Evolutionary conservation across 2,113 vertebrate genomes (phyloP), one percentile per base, ranked within the genome.

Genomic region (Scolopax mira): DNA sequence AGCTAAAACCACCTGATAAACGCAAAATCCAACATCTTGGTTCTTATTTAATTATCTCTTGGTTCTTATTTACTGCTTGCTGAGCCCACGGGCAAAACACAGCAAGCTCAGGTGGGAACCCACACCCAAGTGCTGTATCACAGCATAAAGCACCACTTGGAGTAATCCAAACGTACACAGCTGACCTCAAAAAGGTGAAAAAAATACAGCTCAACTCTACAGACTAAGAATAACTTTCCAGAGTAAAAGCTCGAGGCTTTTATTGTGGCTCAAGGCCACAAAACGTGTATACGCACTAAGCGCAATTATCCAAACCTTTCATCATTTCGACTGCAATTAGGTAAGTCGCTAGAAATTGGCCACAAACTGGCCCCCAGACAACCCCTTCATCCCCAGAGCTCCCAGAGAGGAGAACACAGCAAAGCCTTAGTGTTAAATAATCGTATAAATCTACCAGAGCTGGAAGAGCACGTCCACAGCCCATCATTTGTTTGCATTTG

Each of bases 71-170:
- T 31, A 4, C 33, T 13, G 33, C 61, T 46, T 37, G 42, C 30
- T 31, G 58, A 55, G 62, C 3, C 3, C 73, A 28, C 9, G 3
- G 39, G 65, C 27, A 30, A 39, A 39, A 33, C 1, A 6, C 31
- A 31, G 73, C 42, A 4, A 0, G 28, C 17, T 18, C 7, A 37
- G 71, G 31, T 22, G 75, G 57, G 2, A 17, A 15, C 49, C 60
- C 85, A 44, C 1, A 3, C 6, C 5, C 64, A 37, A 13, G 2
- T 31, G 51, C 77, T 79, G 54, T 1, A 13, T 10, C 55, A 2
- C 35, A 27, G 48, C 2, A 9, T 6, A 3, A 71, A 8, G 30
- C 0, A 0, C 44, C 27, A 39, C 67, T 54, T 10, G 0, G 2
- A 69, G 49, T 5, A 18, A 70, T 12, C 1, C 22, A 18, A 62